Evolutionary conservation across 2,888 invertebrate species (phyloP), one percentile per base, ranked within the genome.

Genomic region (Dinocampus coccinellae): DNA sequence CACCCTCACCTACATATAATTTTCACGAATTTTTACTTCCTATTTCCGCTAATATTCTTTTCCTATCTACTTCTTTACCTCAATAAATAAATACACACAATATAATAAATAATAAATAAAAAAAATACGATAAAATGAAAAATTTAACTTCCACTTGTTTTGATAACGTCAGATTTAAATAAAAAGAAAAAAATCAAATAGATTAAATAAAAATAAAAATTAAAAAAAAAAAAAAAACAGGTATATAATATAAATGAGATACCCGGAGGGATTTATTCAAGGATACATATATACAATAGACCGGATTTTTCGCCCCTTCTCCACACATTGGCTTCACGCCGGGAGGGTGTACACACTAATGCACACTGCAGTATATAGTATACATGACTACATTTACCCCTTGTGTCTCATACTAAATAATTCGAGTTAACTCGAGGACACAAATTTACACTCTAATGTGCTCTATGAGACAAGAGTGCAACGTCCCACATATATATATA

Each of bases 91-190:
- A 29, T 3, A 4, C 3, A 29, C 3, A n/a, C 11, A 57, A 58
- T 29, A 6, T 29, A 29, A 3, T 2, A 62, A 29, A 29, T 29
- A 29, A 29, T 4, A 29, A 29, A 29, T 3, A 4, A 29, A 29
- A 29, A n/a, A n/a, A 57, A 58, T 29, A 6, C 26, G 42, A 3
- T 2, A 62, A 62, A 13, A 39, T 10, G 4, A 29, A 55, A 55
- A 65, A 52, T 70, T 70, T 70, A 34, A 66, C 68, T 67, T 72
- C 62, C 67, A 72, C 72, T 67, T 72, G 72, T 72, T 68, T 68
- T n/a, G n/a, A 55, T 62, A 16, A 13, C 7, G 7, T 22, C 3
- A 10, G 16, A 64, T 42, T 52, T 29, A 20, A 22, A 55, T n/a
- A n/a, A n/a, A n/a, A n/a, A n/a, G n/a, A n/a, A n/a, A n/a, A n/a